A percentile compares a stretch with the other conserved stretches of the same genome.
Conservation (phyloP, 2,888 invertebrate genomes). For the Leptinotarsa tumamoca region DNA sequence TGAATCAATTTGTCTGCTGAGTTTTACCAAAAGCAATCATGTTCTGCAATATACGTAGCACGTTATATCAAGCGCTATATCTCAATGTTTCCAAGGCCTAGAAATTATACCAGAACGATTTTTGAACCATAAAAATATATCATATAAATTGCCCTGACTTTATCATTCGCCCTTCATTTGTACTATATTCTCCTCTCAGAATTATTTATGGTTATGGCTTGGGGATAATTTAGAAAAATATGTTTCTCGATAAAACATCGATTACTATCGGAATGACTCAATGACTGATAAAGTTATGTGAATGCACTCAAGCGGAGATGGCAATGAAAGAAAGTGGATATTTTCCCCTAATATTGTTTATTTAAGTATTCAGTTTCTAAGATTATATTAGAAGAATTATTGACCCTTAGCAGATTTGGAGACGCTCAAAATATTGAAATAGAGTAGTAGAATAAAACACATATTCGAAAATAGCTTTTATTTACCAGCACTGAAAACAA, state of each 20-base stretch:
- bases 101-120: conserved; percentile 7
- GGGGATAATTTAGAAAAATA: conserved; percentile 13
- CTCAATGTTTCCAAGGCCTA: neutral
- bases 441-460: no score
- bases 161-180: conserved; percentile 5
- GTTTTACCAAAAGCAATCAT: neutral
- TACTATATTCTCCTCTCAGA: neutral
- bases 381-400: no score
- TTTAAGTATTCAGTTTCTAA: no score
- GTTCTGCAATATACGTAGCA: neutral
- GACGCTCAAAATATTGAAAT: no score
- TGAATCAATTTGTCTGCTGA: no score
- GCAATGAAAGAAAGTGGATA: no score
- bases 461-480: no score
- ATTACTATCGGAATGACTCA: neutral
- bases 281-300: neutral
- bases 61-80: neutral
- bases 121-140: conserved; percentile 12
- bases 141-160: conserved; percentile 14
- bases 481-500: no score
- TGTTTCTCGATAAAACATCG: neutral
- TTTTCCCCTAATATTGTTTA: no score
- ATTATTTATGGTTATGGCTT: conserved; percentile 9
- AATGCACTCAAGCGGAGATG: neutral
- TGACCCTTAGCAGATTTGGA: no score